phyloP scores from a whole-genome alignment of 2,797 vertebrate species.

The Synanceia verrucosa region DNA sequence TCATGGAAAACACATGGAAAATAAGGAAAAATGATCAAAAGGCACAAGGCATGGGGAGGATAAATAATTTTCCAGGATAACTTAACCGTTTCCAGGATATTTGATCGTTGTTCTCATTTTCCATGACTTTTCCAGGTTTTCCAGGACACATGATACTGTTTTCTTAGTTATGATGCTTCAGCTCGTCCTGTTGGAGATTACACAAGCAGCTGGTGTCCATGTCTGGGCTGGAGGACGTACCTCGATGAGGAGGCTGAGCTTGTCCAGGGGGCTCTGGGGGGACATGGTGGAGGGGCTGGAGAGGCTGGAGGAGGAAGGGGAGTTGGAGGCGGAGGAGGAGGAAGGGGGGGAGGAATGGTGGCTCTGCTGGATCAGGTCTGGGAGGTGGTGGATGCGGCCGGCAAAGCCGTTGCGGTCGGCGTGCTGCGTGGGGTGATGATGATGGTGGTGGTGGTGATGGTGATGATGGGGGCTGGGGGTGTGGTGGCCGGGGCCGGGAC shows the following conservation, averaged over 20 bases:
- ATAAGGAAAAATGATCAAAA: too few species aligned
- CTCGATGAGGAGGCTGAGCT: slow-evolving; percentile 76
- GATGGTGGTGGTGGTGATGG: slow-evolving; percentile 65
- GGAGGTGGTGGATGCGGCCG: slow-evolving; percentile 97
- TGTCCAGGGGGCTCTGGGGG: slow-evolving; percentile 87
- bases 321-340: slow-evolving; percentile 92
- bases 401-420: slow-evolving; percentile 96
- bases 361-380: slow-evolving; percentile 99
- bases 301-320: slow-evolving; percentile 86
- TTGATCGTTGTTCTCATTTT: too few species aligned
- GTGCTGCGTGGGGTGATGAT: slow-evolving; percentile 84
- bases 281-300: slow-evolving; percentile 90
- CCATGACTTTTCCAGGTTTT: too few species aligned
- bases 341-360: slow-evolving; percentile 96
- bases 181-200: neutral
- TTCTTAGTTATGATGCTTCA: too few species aligned
- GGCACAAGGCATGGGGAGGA: too few species aligned
- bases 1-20: too few species aligned
- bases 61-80: too few species aligned
- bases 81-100: too few species aligned
- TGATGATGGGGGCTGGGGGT: slow-evolving; percentile 69
- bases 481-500: slow-evolving; percentile 57
- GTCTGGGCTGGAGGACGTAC: slow-evolving; percentile 64
- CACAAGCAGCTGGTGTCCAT: neutral
- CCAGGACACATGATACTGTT: too few species aligned